These are phyloP conservation scores for Fringilla coelebs DNA, from an alignment of 2,797 vertebrate species.

Conservation along the genomic window DNA sequence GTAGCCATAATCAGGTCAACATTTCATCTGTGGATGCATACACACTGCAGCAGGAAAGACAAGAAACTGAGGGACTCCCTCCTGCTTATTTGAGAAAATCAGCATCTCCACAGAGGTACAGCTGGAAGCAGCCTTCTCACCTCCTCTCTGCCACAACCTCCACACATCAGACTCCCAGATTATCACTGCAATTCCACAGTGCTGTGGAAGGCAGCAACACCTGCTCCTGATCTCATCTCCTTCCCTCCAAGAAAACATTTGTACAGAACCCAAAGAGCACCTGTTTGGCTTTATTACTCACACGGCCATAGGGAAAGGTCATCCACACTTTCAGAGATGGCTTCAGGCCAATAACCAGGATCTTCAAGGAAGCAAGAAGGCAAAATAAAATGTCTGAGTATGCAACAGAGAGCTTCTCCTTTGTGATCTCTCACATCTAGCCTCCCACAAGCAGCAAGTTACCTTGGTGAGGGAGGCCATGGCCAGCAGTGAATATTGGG, in stretches of 20 bases:
- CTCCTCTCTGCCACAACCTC: neutral
- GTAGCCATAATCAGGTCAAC: neutral
- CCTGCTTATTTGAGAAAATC: neutral
- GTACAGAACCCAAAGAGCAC: neutral
- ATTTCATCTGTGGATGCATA: neutral
- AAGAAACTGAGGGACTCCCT: neutral
- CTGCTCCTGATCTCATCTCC: neutral
- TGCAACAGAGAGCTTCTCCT: neutral
- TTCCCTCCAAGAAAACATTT: neutral
- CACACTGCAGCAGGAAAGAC: neutral
- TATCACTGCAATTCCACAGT: neutral
- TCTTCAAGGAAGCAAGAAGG: neutral
- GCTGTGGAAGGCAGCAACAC: neutral
- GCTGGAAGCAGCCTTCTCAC: neutral
- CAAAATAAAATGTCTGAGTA: neutral
- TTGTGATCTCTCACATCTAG: neutral
- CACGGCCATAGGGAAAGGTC: neutral
- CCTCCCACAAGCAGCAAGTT: neutral
- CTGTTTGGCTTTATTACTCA: neutral
- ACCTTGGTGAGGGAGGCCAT: conserved; percentile 98
- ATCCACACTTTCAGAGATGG: neutral
- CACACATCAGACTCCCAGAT: neutral
- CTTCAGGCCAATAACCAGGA: neutral
- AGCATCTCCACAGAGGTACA: neutral
- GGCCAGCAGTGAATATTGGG: conserved; percentile 91